A percentile compares a stretch with the other conserved stretches of the same genome.
These are phyloP conservation scores for Adelges cooleyi DNA, from an alignment of 1,140 invertebrate species.

Conservation along the genomic window DNA sequence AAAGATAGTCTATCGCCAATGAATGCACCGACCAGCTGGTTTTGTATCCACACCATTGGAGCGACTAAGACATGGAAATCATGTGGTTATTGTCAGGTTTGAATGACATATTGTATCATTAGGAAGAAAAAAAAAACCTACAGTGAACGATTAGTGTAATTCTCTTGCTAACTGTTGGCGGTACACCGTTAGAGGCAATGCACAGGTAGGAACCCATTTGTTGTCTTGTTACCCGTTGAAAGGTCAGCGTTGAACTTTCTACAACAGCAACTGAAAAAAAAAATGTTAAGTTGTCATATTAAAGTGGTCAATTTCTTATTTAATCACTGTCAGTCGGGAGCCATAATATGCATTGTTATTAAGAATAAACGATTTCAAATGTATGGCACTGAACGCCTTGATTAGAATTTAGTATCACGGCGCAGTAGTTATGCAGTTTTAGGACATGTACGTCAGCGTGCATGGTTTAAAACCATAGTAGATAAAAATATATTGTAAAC, in stretches of 20 bases:
- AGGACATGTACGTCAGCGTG: no score
- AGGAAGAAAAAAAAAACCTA: conserved; percentile 33
- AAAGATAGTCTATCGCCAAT: conserved; percentile 69
- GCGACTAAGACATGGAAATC: conserved; percentile 50
- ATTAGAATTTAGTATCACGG: neutral
- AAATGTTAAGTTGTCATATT: no score
- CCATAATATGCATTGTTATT: neutral
- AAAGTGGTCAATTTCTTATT: no score
- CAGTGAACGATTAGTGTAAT: conserved; percentile 69
- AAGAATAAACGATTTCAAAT: neutral
- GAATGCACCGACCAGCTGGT: conserved; percentile 71
- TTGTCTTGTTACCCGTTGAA: conserved; percentile 63
- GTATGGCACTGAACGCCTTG: neutral
- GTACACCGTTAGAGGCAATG: conserved; percentile 76
- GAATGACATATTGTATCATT: neutral
- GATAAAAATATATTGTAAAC: no score
- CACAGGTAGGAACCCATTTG: conserved; percentile 82
- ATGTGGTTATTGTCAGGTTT: neutral
- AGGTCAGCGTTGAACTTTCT: conserved; percentile 61
- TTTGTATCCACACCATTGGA: conserved; percentile 73
- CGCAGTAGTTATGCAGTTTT: no score
- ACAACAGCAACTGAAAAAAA: conserved; percentile 37
- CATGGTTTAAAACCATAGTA: no score
- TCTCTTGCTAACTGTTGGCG: conserved; percentile 69
- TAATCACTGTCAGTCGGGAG: neutral